Evolutionary conservation across 2,797 vertebrate species (phyloP).

Genomic region (Macropodus opercularis): DNA sequence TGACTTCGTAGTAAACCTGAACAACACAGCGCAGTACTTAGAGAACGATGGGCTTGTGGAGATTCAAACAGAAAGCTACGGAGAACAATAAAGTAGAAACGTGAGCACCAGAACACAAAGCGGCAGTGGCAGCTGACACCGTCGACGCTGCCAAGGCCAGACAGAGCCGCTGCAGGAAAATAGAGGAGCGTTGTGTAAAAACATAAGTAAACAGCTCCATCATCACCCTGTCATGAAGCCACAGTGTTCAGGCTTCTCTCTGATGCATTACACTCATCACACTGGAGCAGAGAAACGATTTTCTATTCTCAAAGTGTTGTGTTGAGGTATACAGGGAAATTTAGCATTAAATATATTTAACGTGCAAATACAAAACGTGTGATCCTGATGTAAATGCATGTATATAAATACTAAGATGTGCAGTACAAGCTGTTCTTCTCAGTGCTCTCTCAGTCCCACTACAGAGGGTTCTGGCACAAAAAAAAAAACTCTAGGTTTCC

Average conservation of each 20-base stretch:
- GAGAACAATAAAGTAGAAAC: not conserved
- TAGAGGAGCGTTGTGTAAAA: slow-evolving; percentile 2
- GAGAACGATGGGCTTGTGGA: not conserved
- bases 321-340: slow-evolving; percentile 4
- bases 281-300: slow-evolving; percentile 9
- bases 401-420: too few species aligned
- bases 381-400: too few species aligned
- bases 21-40: too few species aligned
- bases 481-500: not conserved
- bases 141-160: not conserved
- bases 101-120: not conserved
- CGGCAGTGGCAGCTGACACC: slow-evolving; percentile 2
- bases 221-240: not conserved
- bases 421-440: not conserved
- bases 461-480: not conserved
- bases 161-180: not conserved
- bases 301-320: slow-evolving; percentile 18
- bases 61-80: not conserved
- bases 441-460: not conserved
- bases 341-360: not conserved
- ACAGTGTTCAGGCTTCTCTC: slow-evolving; percentile 12
- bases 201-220: slow-evolving; percentile 30
- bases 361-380: not conserved
- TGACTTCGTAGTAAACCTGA: too few species aligned
- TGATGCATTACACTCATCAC: slow-evolving; percentile 30